phyloP scores from a whole-genome alignment of 2,113 vertebrate genomes.

The Oreochromis tanganicae region DNA sequence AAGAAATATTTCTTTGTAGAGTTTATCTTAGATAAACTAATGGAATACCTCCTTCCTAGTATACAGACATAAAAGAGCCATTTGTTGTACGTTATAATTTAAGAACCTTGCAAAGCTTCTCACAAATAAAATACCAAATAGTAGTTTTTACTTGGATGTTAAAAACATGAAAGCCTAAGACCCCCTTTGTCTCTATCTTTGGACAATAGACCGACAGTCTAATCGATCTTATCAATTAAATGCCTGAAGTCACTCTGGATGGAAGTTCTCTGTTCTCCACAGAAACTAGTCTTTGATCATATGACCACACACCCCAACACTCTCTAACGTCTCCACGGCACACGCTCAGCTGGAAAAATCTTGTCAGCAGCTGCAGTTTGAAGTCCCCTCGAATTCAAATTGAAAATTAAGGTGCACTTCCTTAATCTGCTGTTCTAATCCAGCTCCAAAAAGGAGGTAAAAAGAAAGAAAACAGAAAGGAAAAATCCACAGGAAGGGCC shows the following conservation, averaged over 20 bases:
- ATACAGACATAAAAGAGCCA: background rate
- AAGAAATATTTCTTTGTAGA: background rate
- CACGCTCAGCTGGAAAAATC: background rate
- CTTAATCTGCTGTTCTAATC: constrained; percentile 56
- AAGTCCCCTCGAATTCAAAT: constrained; percentile 34
- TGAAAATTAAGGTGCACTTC: constrained; percentile 46
- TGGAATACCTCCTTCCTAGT: background rate
- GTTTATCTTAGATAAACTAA: background rate
- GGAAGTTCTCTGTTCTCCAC: background rate
- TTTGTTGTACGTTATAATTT: background rate
- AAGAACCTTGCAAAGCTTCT: background rate
- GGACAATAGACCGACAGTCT: background rate
- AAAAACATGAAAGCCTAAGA: background rate
- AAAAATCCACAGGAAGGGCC: constrained; percentile 23
- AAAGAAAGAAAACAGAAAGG: background rate
- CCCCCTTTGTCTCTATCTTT: background rate
- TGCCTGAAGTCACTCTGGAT: background rate
- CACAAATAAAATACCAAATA: background rate
- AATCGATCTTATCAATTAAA: background rate
- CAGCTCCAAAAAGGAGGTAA: constrained; percentile 12
- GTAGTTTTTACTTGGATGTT: background rate
- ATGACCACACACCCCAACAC: background rate
- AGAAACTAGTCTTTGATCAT: background rate
- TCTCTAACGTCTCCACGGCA: background rate
- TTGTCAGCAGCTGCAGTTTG: background rate